phyloP scores from a whole-genome alignment of 2,888 invertebrate genomes.

The Phengaris alcon region DNA sequence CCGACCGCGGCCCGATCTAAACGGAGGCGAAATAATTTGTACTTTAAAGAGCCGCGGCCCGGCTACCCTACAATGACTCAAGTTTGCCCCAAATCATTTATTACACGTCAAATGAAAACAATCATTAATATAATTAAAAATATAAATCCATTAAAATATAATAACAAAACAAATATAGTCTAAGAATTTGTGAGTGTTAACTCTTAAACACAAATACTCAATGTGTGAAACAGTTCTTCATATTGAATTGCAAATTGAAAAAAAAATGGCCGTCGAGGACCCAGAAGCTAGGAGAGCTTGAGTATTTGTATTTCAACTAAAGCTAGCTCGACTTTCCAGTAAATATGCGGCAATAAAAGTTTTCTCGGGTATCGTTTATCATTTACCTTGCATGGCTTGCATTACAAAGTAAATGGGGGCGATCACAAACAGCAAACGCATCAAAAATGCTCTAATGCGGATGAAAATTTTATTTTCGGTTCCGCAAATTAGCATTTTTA shows the following conservation, averaged over 20 bases:
- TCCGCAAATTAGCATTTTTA: conserved; percentile 46
- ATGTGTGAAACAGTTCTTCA: conserved; percentile 38
- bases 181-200: conserved; percentile 51
- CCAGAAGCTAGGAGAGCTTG: conserved; percentile 57
- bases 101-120: conserved; percentile 56
- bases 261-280: conserved; percentile 44
- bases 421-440: conserved; percentile 42
- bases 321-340: conserved; percentile 44
- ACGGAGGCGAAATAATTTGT: conserved; percentile 71
- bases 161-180: conserved; percentile 73
- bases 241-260: conserved; percentile 40
- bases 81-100: conserved; percentile 34
- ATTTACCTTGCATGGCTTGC: conserved; percentile 26
- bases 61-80: conserved; percentile 32
- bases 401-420: conserved; percentile 11
- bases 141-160: conserved; percentile 75
- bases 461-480: conserved; percentile 64
- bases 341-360: conserved; percentile 30
- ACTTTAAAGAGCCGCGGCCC: conserved; percentile 63
- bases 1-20: conserved; percentile 62
- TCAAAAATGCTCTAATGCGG: conserved; percentile 52
- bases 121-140: conserved; percentile 65
- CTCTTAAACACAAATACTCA: conserved; percentile 74
- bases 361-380: conserved; percentile 31
- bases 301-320: conserved; percentile 73